Conservation (phyloP, 1,140 invertebrate genomes). For the Popillia japonica region DNA sequence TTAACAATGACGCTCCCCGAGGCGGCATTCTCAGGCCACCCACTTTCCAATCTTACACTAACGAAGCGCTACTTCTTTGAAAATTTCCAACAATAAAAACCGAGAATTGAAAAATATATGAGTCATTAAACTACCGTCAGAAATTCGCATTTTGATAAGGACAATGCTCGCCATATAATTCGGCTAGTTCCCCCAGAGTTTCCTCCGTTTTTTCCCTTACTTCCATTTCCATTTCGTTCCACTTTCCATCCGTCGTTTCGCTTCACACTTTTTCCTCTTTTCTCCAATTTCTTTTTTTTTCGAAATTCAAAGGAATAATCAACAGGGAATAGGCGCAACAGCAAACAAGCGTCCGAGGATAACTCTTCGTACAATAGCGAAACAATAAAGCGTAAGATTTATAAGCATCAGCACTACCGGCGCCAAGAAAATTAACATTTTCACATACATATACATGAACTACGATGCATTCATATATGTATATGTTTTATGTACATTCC, state of each 20-base stretch:
- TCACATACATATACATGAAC: background rate
- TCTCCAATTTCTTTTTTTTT: background rate
- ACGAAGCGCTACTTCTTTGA: background rate
- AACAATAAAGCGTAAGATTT: constrained; percentile 13
- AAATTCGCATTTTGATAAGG: constrained; percentile 11
- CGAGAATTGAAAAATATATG: constrained; percentile 28
- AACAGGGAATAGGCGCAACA: constrained; percentile 1
- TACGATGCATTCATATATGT: constrained; percentile 1
- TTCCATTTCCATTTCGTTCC: background rate
- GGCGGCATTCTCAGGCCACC: background rate
- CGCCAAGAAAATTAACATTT: constrained; percentile 30
- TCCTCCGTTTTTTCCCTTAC: background rate
- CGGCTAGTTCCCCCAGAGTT: background rate
- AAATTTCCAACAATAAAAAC: constrained; percentile 22
- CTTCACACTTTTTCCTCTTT: background rate
- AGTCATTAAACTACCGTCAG: constrained; percentile 30
- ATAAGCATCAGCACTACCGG: constrained; percentile 26
- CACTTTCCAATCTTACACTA: constrained; percentile 5
- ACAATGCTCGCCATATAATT: constrained; percentile 17
- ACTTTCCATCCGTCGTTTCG: background rate
- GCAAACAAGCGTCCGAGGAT: background rate
- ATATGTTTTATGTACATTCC: too few relatives aligned
- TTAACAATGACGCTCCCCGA: background rate
- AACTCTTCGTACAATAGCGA: constrained; percentile 8
- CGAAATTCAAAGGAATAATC: constrained; percentile 28